Conservation (phyloP, 2,888 invertebrate species). For the Troides helena region DNA sequence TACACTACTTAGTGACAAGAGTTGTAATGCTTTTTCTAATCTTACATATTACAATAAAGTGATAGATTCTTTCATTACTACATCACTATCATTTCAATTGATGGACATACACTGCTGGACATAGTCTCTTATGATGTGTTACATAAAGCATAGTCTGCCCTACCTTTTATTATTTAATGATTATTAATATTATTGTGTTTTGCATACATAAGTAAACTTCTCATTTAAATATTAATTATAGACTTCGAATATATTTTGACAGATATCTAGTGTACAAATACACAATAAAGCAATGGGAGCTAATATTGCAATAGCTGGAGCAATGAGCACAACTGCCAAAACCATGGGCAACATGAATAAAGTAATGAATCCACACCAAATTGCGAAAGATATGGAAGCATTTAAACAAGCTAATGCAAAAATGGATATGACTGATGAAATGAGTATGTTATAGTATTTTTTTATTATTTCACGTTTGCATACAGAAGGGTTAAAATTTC, state of each 20-base stretch:
- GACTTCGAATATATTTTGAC: conserved; percentile 29
- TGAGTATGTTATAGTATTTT: conserved; percentile 82
- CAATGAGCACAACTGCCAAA: conserved; percentile 93
- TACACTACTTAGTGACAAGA: background rate
- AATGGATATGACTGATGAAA: conserved; percentile 98
- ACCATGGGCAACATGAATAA: conserved; percentile 95
- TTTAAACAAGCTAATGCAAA: conserved; percentile 92
- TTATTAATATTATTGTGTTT: too few species aligned
- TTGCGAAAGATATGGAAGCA: conserved; percentile 89
- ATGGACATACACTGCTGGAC: too few species aligned
- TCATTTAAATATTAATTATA: too few species aligned
- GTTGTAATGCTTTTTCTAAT: background rate
- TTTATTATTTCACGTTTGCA: background rate
- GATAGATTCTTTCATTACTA: too few species aligned
- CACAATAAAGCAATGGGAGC: conserved; percentile 95
- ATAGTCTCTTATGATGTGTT: too few species aligned
- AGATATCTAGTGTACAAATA: conserved; percentile 86
- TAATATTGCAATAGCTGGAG: conserved; percentile 91
- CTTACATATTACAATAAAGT: too few species aligned
- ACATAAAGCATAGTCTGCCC: too few species aligned
- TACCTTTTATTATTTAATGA: too few species aligned
- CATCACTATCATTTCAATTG: too few species aligned
- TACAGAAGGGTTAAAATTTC: too few species aligned
- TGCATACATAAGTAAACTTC: too few species aligned
- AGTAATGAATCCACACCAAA: conserved; percentile 90